Conservation (phyloP, 2,113 vertebrate species). For the Nerophis ophidion region DNA sequence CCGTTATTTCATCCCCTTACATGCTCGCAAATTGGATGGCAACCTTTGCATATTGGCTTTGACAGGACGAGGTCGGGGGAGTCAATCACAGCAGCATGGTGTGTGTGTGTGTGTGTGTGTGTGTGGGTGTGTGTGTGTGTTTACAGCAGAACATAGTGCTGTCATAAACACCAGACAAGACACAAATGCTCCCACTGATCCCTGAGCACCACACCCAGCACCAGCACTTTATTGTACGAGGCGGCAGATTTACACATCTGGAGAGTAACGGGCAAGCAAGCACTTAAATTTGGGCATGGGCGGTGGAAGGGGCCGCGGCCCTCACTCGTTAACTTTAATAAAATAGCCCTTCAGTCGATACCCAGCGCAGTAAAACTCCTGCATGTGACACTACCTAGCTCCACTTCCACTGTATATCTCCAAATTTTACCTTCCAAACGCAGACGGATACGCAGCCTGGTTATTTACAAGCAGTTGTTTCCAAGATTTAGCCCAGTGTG, state of each 20-base stretch:
- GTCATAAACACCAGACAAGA: slow-evolving; percentile 42
- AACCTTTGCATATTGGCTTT: slow-evolving; percentile 45
- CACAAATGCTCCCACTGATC: slow-evolving; percentile 23
- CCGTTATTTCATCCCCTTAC: slow-evolving; percentile 33
- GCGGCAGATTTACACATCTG: slow-evolving; percentile 55
- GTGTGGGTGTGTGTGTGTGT: slow-evolving; percentile 5
- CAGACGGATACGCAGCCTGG: slow-evolving; percentile 19
- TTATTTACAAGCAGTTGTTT: slow-evolving; percentile 24
- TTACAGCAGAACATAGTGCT: slow-evolving; percentile 36
- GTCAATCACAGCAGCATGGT: slow-evolving; percentile 34
- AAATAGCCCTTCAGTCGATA: slow-evolving; percentile 61
- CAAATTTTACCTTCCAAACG: slow-evolving; percentile 34
- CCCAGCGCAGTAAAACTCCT: slow-evolving; percentile 49
- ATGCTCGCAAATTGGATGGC: slow-evolving; percentile 42
- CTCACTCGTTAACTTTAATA: slow-evolving; percentile 66
- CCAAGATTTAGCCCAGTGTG: slow-evolving; percentile 18
- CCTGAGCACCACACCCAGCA: slow-evolving; percentile 9
- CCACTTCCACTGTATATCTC: slow-evolving; percentile 28
- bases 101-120: slow-evolving; percentile 8
- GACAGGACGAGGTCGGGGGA: slow-evolving; percentile 31
- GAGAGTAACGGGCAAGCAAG: slow-evolving; percentile 52
- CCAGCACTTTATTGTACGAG: slow-evolving; percentile 31
- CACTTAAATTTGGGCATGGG: slow-evolving; percentile 53
- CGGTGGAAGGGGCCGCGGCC: slow-evolving; percentile 43
- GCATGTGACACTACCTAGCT: slow-evolving; percentile 38